These are phyloP conservation scores for Drosophila sordidula DNA, from an alignment of 2,888 invertebrate genomes.

Conservation along the genomic window DNA sequence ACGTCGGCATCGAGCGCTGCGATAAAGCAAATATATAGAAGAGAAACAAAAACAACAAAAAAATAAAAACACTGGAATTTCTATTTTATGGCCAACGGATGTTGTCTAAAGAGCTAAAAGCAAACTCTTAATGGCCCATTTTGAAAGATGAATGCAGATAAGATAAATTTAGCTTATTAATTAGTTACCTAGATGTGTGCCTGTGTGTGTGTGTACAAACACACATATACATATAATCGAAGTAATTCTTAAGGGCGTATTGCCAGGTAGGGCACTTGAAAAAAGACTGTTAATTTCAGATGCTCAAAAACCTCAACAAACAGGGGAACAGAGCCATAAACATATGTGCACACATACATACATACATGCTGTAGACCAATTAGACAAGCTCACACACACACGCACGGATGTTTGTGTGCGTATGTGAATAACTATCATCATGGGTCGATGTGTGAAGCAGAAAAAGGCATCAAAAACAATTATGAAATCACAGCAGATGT, in stretches of 20 bases:
- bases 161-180: slow-evolving; percentile 54
- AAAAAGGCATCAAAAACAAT: slow-evolving; percentile 65
- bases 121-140: slow-evolving; percentile 57
- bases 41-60: background rate
- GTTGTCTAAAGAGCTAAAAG: slow-evolving; percentile 44
- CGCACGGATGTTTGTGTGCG: slow-evolving; percentile 10
- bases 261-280: slow-evolving; percentile 14
- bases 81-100: slow-evolving; percentile 63
- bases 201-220: background rate
- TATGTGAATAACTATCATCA: slow-evolving; percentile 44
- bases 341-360: slow-evolving; percentile 1
- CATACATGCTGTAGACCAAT: slow-evolving; percentile 49
- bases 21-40: slow-evolving; percentile 22
- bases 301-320: slow-evolving; percentile 24
- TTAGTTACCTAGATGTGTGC: slow-evolving; percentile 14
- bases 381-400: slow-evolving; percentile 58
- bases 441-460: slow-evolving; percentile 37
- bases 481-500: slow-evolving; percentile 82
- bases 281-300: slow-evolving; percentile 6
- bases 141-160: slow-evolving; percentile 45
- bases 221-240: slow-evolving; percentile 17
- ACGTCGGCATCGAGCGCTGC: slow-evolving; percentile 2
- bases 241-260: slow-evolving; percentile 12
- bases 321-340: slow-evolving; percentile 8
- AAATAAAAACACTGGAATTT: slow-evolving; percentile 51